Percentiles rank a stretch among this genome's conserved stretches.
Conservation (phyloP, 2,888 invertebrate species). For the Melitaea athalia region DNA sequence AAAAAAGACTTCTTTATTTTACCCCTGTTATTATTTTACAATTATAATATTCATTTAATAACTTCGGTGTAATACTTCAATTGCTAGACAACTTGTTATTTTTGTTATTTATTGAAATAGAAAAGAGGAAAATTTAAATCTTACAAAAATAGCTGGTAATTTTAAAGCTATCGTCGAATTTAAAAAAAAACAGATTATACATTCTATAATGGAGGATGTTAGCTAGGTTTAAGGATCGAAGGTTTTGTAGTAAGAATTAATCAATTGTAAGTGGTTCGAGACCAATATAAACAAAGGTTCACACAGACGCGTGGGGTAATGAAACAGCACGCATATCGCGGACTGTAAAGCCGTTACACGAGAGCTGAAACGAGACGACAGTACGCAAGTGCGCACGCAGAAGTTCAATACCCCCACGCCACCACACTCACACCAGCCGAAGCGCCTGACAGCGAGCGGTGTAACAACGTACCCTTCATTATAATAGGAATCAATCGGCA, state of each 20-base stretch:
- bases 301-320: conserved; percentile 71
- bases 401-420: conserved; percentile 53
- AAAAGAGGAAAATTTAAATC: not conserved
- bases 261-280: conserved; percentile 78
- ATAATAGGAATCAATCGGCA: conserved; percentile 81
- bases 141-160: not conserved
- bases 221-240: conserved; percentile 53
- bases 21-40: not conserved
- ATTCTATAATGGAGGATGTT: conserved; percentile 23
- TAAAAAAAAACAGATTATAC: not conserved
- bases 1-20: not conserved
- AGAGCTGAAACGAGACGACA: conserved; percentile 58
- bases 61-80: too few relatives aligned
- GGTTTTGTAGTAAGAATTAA: conserved; percentile 73
- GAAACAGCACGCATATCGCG: conserved; percentile 72
- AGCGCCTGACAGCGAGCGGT: conserved; percentile 75
- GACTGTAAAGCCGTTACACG: conserved; percentile 50
- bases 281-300: conserved; percentile 78
- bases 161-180: not conserved
- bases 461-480: conserved; percentile 79
- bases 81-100: too few relatives aligned
- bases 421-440: conserved; percentile 62
- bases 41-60: not conserved
- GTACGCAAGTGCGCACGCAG: conserved; percentile 61
- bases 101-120: too few relatives aligned